Percentiles rank a stretch among this genome's conserved stretches.
Evolutionary conservation across 2,113 vertebrate genomes (phyloP).

Genomic region (Synodontis membranacea): DNA sequence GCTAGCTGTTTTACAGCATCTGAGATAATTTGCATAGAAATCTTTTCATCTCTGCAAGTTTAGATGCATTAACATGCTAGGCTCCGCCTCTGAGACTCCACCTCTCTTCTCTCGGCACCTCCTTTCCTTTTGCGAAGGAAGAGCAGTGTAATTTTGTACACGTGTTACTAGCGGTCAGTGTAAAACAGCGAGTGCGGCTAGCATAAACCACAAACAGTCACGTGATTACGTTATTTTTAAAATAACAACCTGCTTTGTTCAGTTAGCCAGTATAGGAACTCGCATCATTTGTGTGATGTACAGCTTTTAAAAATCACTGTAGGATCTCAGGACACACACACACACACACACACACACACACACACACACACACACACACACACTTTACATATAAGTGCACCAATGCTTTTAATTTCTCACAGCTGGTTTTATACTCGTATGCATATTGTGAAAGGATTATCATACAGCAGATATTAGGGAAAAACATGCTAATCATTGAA

Average conservation of each 20-base stretch:
- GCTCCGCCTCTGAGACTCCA: not conserved
- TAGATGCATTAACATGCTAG: not conserved
- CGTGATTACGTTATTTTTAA: not conserved
- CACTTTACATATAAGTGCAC: not conserved
- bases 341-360: not conserved
- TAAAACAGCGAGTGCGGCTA: too few species aligned
- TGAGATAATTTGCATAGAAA: not conserved
- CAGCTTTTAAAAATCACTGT: not conserved
- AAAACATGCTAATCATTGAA: not conserved
- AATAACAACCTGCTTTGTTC: not conserved
- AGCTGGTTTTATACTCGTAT: not conserved
- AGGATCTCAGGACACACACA: slow-evolving; percentile 16
- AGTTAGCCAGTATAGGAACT: not conserved
- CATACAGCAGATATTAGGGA: not conserved
- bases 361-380: not conserved
- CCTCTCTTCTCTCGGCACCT: not conserved
- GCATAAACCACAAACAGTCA: not conserved
- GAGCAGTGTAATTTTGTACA: not conserved
- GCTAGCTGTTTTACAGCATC: not conserved
- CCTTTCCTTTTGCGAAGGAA: not conserved
- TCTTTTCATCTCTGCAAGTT: not conserved
- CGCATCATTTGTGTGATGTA: not conserved
- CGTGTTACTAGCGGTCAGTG: not conserved
- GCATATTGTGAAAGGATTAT: not conserved
- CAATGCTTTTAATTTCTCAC: not conserved